Evolutionary conservation across 2,888 invertebrate genomes (phyloP).

Genomic region (Nycteola revayana): DNA sequence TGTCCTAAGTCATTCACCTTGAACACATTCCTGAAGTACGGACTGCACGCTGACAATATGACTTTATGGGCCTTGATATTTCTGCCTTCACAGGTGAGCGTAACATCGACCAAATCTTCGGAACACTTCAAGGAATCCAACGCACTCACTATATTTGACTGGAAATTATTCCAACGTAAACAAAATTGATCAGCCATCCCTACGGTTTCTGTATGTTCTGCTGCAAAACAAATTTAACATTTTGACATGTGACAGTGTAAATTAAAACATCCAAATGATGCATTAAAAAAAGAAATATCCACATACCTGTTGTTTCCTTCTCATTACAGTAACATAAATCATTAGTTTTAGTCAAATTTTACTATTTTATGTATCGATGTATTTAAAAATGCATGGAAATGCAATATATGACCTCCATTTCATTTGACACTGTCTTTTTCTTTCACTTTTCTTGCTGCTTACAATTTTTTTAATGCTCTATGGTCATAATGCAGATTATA

Average conservation of each 20-base stretch:
- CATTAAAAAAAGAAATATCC: constrained; percentile 14
- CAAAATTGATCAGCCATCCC: constrained; percentile 86
- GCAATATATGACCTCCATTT: constrained; percentile 77
- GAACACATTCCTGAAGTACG: constrained; percentile 88
- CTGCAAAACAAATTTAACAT: constrained; percentile 50
- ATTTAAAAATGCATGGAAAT: constrained; percentile 67
- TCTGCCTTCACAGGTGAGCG: constrained; percentile 87
- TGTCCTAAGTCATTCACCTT: constrained; percentile 83
- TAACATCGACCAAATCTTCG: constrained; percentile 88
- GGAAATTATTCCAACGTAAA: constrained; percentile 89
- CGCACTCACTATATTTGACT: constrained; percentile 86
- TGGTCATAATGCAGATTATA: too few relatives aligned
- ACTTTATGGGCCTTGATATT: constrained; percentile 89
- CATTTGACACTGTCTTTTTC: constrained; percentile 67
- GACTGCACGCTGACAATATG: constrained; percentile 88
- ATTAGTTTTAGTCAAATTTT: constrained; percentile 39
- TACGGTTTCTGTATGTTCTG: constrained; percentile 54
- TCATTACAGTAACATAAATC: constrained; percentile 46
- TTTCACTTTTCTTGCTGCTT: constrained; percentile 48
- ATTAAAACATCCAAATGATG: constrained; percentile 18
- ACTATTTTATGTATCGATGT: constrained; percentile 29
- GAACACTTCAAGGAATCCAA: constrained; percentile 86
- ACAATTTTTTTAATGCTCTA: too few relatives aligned
- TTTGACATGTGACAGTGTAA: constrained; percentile 45
- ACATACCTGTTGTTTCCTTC: constrained; percentile 40